phyloP scores from a whole-genome alignment of 2,113 vertebrate species.

The Choloepus hoffmanni region DNA sequence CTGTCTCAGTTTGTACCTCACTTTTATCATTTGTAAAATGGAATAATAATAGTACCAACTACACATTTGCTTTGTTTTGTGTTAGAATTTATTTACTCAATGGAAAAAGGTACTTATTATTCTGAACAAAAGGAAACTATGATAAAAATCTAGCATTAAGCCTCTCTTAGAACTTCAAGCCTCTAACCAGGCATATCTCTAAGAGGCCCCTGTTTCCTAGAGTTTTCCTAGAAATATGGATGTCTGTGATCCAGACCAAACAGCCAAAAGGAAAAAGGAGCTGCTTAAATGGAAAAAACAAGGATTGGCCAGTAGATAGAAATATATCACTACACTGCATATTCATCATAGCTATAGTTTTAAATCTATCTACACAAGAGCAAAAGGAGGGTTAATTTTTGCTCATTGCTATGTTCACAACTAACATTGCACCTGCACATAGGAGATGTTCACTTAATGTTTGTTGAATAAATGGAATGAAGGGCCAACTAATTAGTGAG shows the following conservation, averaged over 20 bases:
- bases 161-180: not conserved
- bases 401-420: not conserved
- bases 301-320: not conserved
- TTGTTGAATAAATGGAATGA: not conserved
- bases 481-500: not conserved
- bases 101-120: not conserved
- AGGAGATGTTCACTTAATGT: not conserved
- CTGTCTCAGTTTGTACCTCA: not conserved
- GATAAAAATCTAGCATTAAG: not conserved
- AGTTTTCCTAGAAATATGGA: not conserved
- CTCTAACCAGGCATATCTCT: not conserved
- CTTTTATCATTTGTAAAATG: not conserved
- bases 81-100: not conserved
- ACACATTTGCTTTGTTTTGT: not conserved
- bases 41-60: not conserved
- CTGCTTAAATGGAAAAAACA: not conserved
- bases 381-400: not conserved
- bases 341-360: slow-evolving; percentile 12
- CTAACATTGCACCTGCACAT: not conserved
- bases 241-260: not conserved
- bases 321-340: not conserved
- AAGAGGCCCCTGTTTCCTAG: not conserved
- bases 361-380: not conserved
- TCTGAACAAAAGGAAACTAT: not conserved
- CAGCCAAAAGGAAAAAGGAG: not conserved